phyloP scores from a whole-genome alignment of 2,113 vertebrate genomes.

The Abramis brama region DNA sequence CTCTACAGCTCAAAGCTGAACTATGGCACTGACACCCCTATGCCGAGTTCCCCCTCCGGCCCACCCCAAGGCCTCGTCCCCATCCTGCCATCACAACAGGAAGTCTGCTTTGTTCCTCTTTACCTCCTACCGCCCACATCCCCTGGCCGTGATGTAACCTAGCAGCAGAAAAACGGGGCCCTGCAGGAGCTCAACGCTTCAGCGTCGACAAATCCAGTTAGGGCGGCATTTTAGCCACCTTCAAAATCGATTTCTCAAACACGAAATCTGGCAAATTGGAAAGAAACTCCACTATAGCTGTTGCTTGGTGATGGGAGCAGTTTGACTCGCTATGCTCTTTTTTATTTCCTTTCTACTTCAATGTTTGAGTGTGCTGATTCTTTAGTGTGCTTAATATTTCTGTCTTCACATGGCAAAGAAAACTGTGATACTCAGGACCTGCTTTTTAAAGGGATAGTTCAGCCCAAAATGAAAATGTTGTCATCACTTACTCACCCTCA shows the following conservation, averaged over 20 bases:
- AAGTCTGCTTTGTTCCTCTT: conserved; percentile 68
- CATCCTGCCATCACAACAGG: conserved; percentile 66
- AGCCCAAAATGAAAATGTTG: fast-evolving
- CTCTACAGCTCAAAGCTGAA: conserved; percentile 50
- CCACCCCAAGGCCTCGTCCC: conserved; percentile 49
- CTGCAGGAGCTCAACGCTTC: conserved; percentile 54
- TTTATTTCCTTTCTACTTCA: not conserved
- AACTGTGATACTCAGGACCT: not conserved
- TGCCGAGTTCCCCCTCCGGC: conserved; percentile 23
- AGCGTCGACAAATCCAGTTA: conserved; percentile 51
- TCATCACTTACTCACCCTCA: not conserved
- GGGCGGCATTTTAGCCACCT: conserved; percentile 40
- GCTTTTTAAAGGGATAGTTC: not conserved
- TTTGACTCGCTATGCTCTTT: conserved; percentile 32
- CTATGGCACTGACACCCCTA: conserved; percentile 34
- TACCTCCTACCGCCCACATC: conserved; percentile 53
- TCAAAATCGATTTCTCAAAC: conserved; percentile 50
- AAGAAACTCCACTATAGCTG: conserved; percentile 41
- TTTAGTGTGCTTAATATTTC: not conserved
- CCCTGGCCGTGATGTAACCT: conserved; percentile 72
- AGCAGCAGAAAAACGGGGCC: conserved; percentile 65
- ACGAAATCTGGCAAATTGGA: conserved; percentile 58
- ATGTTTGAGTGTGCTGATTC: not conserved
- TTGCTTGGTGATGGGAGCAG: conserved; percentile 32
- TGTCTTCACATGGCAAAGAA: conserved; percentile 1